A percentile compares a stretch with the other conserved stretches of the same genome.
phyloP scores from a whole-genome alignment of 1,140 invertebrate genomes.

The Pseudoatta argentina region DNA sequence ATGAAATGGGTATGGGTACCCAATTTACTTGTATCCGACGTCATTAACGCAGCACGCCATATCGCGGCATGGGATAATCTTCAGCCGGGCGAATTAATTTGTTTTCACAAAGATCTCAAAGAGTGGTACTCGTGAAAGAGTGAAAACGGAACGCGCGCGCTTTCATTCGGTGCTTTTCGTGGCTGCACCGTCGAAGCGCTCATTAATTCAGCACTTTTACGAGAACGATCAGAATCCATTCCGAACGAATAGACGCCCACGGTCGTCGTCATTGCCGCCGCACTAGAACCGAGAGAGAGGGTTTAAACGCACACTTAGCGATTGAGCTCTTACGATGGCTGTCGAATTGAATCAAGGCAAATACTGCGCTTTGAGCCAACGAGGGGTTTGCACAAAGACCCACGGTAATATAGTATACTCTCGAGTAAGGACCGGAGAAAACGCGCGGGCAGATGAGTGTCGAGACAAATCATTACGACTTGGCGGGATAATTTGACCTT shows the following conservation, averaged over 20 bases:
- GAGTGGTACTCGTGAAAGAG: not conserved
- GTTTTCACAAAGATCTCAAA: slow-evolving; percentile 53
- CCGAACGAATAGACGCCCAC: slow-evolving; percentile 33
- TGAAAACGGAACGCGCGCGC: slow-evolving; percentile 13
- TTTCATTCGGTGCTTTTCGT: slow-evolving; percentile 38
- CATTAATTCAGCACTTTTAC: slow-evolving; percentile 37
- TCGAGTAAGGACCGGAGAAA: not conserved
- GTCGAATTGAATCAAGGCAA: slow-evolving; percentile 60
- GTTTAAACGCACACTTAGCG: slow-evolving; percentile 45
- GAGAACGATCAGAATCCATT: slow-evolving; percentile 45
- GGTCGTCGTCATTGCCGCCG: not conserved
- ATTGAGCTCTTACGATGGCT: slow-evolving; percentile 30
- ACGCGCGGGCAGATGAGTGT: not conserved
- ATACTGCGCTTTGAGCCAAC: slow-evolving; percentile 27
- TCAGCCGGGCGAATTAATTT: slow-evolving; percentile 41
- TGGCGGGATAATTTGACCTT: slow-evolving; percentile 1
- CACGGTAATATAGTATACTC: slow-evolving; percentile 20
- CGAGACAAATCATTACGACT: slow-evolving; percentile 31
- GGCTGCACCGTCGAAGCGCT: slow-evolving; percentile 24
- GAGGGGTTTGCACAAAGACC: slow-evolving; percentile 52
- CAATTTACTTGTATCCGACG: not conserved
- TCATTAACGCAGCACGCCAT: not conserved
- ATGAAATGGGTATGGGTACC: not conserved
- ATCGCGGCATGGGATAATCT: slow-evolving; percentile 8
- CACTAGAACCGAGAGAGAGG: not conserved